Evolutionary conservation across 2,113 vertebrate species (phyloP), one percentile per base, ranked within the genome.

Genomic region (Columbina picui): DNA sequence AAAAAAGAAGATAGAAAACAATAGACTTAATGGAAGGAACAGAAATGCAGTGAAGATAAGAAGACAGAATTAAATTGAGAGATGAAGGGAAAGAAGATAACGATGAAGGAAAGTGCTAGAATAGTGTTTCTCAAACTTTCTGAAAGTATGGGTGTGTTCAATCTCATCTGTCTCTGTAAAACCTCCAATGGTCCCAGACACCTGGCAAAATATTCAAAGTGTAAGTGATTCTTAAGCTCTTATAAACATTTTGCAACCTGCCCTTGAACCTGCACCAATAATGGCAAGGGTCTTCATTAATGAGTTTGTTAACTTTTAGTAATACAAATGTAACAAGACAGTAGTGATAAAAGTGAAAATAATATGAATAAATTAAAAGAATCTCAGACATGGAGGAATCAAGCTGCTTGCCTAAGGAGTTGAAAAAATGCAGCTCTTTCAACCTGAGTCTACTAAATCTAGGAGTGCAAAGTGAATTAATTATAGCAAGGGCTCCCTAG

Each of bases 41-140:
- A 94, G 56, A 88, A 91, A 92, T 75, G 14, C 49, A 60, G 17
- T 32, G 7, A 85, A 90, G 87, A 92, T 94, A 96, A 96, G 83
- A 79, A 80, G 55, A 52, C 45, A 76, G 34, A 89, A 84, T 30
- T 12, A 86, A 94, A 92, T n/a, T 92, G 82, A 7, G 30, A 89
- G 85, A 83, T 81, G 60, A 92, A 94, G 89, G 60, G 17, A 87
- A 89, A 70, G 29, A 90, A 30, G 82, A 88, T 93, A 95, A 89
- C 23, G 56, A 47, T 63, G 85, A 88, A 91, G 29, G 43, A 91
- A 94, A 71, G 21, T 69, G 12, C 10, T 77, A 59, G 36, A 80
- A 84, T 7, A 73, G 8, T 10, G 30, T 74, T 83, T 80, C 63
- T 82, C 29, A 73, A 53, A 50, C 70, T 70, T 94, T 83, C 71